These are phyloP conservation scores for Fragum sueziense DNA, from an alignment of 2,888 invertebrate genomes.

Conservation along the genomic window DNA sequence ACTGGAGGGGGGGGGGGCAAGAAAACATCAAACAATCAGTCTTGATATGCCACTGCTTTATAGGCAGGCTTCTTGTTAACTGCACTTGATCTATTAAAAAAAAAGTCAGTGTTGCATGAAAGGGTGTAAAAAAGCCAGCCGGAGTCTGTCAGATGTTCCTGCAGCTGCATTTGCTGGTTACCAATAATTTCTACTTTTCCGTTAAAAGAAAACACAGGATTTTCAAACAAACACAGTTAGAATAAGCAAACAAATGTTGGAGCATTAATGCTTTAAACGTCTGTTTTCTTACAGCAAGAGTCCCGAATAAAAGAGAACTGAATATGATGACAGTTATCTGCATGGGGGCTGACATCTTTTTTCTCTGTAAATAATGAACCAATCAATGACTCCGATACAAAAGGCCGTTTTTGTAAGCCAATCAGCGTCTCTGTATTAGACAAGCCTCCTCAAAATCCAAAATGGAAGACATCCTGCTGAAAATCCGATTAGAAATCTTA, in stretches of 20 bases:
- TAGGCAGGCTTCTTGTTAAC: no score
- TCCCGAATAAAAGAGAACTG: not conserved
- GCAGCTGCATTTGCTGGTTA: not conserved
- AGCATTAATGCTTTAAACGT: no score
- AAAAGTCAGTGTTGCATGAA: no score
- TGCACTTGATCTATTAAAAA: no score
- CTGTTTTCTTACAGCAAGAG: not conserved
- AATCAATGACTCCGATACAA: not conserved
- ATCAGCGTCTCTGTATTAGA: conserved; percentile 43
- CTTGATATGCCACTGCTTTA: no score
- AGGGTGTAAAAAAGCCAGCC: no score
- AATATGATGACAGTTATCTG: not conserved
- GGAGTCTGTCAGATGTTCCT: no score
- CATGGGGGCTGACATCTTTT: conserved; percentile 72
- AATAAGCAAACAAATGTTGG: no score
- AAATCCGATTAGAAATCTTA: conserved; percentile 33
- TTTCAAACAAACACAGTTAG: no score
- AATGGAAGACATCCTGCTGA: conserved; percentile 60
- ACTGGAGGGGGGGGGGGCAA: no score
- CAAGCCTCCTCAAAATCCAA: conserved; percentile 23
- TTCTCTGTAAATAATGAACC: conserved; percentile 6
- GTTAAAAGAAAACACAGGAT: no score
- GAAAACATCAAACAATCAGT: no score
- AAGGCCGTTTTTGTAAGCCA: conserved; percentile 22
- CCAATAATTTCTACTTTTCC: not conserved